phyloP scores from a whole-genome alignment of 2,888 invertebrate genomes.

The Phortica okadai region DNA sequence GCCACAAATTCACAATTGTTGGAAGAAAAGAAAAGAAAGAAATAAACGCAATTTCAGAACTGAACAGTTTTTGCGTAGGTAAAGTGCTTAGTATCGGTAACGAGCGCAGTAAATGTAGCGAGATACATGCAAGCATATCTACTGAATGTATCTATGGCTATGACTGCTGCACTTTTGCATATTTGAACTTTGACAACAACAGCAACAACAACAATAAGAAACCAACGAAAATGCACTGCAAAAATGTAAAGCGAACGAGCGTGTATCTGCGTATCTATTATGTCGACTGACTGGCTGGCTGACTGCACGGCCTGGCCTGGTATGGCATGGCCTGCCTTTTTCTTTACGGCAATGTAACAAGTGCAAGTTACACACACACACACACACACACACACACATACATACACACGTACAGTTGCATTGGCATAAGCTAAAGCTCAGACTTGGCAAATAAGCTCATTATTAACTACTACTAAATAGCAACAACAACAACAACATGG shows the following conservation, averaged over 20 bases:
- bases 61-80: not conserved
- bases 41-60: not conserved
- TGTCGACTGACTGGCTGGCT: too few species aligned
- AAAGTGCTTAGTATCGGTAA: not conserved
- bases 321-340: not conserved
- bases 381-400: not conserved
- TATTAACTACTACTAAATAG: conserved; percentile 66
- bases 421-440: not conserved
- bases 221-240: not conserved
- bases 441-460: conserved; percentile 63
- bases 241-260: not conserved
- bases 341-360: conserved; percentile 11
- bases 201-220: conserved; percentile 22
- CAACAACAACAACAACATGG: conserved; percentile 41
- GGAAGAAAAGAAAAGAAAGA: too few species aligned
- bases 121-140: conserved; percentile 22
- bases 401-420: not conserved
- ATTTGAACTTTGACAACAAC: conserved; percentile 29
- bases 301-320: too few species aligned
- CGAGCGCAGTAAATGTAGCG: not conserved
- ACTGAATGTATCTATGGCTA: conserved; percentile 12
- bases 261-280: not conserved
- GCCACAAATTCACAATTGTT: not conserved
- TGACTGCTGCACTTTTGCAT: conserved; percentile 27
- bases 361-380: conserved; percentile 2